Evolutionary conservation across 2,113 vertebrate genomes (phyloP).

Genomic region (Onychostoma macrolepis): DNA sequence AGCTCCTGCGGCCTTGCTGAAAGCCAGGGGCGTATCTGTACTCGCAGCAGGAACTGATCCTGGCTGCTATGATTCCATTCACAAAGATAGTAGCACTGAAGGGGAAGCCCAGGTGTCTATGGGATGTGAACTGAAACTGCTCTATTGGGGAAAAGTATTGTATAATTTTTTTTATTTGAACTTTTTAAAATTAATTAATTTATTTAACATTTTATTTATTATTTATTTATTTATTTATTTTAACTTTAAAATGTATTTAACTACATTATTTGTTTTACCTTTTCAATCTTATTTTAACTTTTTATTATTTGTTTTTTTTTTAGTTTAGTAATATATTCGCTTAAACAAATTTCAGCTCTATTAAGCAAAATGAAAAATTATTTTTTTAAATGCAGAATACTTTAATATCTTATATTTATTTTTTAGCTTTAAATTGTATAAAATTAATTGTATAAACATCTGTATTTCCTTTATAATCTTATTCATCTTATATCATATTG

Average conservation of each 20-base stretch:
- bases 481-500: too few relatives aligned
- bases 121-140: conserved; percentile 78
- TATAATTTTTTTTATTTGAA: too few relatives aligned
- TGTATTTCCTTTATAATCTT: too few relatives aligned
- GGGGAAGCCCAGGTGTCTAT: conserved; percentile 76
- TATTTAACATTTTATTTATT: too few relatives aligned
- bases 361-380: background rate
- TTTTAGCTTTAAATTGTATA: background rate
- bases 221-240: too few relatives aligned
- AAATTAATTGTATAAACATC: background rate
- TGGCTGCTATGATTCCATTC: conserved; percentile 72
- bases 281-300: too few relatives aligned
- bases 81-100: conserved; percentile 78
- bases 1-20: conserved; percentile 77
- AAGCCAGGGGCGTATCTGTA: conserved; percentile 79
- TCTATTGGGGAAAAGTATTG: conserved; percentile 62
- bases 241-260: too few relatives aligned
- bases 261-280: too few relatives aligned
- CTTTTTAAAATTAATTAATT: too few relatives aligned
- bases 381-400: background rate
- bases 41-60: conserved; percentile 82
- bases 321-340: too few relatives aligned
- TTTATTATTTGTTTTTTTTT: background rate
- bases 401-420: background rate
- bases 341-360: too few relatives aligned